Conservation (phyloP, 2,888 invertebrate genomes). For the Odiellus spinosus region DNA sequence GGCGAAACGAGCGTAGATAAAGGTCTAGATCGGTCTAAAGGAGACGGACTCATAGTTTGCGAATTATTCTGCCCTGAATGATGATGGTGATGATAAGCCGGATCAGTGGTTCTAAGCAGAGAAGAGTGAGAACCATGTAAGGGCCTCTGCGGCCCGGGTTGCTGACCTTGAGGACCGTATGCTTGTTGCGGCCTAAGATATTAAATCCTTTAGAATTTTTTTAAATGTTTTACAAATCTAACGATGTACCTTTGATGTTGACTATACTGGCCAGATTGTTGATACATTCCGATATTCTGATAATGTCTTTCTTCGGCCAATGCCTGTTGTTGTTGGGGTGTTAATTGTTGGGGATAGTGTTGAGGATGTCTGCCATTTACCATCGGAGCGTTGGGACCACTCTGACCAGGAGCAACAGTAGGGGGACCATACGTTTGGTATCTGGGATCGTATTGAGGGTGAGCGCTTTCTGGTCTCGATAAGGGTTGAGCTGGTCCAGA, state of each 20-base stretch:
- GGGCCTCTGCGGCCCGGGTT: conserved; percentile 10
- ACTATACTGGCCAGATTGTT: conserved; percentile 3
- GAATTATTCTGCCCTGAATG: conserved; percentile 6
- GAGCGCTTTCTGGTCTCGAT: conserved; percentile 6
- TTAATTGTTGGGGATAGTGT: conserved; percentile 21
- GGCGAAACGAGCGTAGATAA: conserved; percentile 20
- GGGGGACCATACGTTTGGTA: conserved; percentile 7
- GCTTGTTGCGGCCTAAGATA: not conserved
- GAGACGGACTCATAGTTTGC: conserved; percentile 5
- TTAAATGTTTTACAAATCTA: not conserved
- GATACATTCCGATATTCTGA: conserved; percentile 22
- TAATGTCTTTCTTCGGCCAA: conserved; percentile 20
- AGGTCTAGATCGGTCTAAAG: conserved; percentile 17
- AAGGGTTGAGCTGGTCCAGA: conserved; percentile 20
- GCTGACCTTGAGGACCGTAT: conserved; percentile 8
- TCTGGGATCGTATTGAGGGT: conserved; percentile 6
- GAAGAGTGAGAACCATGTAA: conserved; percentile 22
- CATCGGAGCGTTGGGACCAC: conserved; percentile 6
- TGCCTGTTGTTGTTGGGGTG: conserved; percentile 4
- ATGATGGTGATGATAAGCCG: not conserved
- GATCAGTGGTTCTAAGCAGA: conserved; percentile 15
- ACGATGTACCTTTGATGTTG: not conserved
- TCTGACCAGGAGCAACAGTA: conserved; percentile 10
- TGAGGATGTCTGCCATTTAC: conserved; percentile 20
- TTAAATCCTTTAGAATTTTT: not conserved